Conservation (phyloP, 1,140 invertebrate genomes). For the Drosophila murphyi region DNA sequence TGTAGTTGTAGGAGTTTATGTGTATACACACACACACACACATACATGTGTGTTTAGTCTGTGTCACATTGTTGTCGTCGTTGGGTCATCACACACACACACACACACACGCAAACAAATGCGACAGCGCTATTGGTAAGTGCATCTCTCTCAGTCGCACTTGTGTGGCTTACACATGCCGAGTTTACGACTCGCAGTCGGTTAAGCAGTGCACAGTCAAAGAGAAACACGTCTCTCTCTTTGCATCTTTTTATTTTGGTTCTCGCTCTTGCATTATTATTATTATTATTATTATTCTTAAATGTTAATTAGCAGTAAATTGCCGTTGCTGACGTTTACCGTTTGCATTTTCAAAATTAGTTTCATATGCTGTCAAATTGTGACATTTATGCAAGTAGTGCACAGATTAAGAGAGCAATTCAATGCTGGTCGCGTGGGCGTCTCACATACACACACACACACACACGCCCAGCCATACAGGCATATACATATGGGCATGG, state of each 20-base stretch:
- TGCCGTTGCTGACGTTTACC: too few relatives aligned
- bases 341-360: too few relatives aligned
- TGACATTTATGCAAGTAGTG: not conserved
- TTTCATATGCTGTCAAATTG: too few relatives aligned
- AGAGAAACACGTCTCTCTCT: slow-evolving; percentile 45
- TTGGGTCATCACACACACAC: slow-evolving; percentile 63
- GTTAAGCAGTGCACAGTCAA: slow-evolving; percentile 61
- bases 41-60: slow-evolving; percentile 41
- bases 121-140: slow-evolving; percentile 32
- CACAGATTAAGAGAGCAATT: not conserved
- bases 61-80: slow-evolving; percentile 78
- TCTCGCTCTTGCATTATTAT: not conserved
- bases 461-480: not conserved
- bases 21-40: not conserved
- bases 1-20: slow-evolving; percentile 33
- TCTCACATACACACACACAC: slow-evolving; percentile 17
- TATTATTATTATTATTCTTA: too few relatives aligned
- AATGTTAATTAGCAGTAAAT: too few relatives aligned
- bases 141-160: slow-evolving; percentile 31
- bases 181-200: slow-evolving; percentile 36
- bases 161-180: not conserved
- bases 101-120: not conserved
- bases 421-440: slow-evolving; percentile 4
- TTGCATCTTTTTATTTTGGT: not conserved
- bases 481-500: not conserved